Percentiles rank a stretch among this genome's conserved stretches.
phyloP scores from a whole-genome alignment of 1,140 invertebrate species.

The Drosophila mojavensis region DNA sequence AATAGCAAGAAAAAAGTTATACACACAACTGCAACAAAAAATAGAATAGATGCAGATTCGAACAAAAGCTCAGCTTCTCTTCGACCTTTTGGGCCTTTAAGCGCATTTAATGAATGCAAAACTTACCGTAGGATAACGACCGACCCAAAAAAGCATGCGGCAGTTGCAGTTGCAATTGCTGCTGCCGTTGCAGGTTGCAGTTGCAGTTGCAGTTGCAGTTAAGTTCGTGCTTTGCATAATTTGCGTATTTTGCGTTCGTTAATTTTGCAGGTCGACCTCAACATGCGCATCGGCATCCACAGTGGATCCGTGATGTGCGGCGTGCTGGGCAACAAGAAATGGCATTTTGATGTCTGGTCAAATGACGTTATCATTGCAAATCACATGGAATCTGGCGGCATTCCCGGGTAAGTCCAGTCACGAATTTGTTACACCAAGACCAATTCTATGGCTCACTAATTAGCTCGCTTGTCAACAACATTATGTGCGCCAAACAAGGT shows the following conservation, averaged over 20 bases:
- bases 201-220: slow-evolving; percentile 13
- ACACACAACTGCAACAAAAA: slow-evolving; percentile 18
- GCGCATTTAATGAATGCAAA: slow-evolving; percentile 31
- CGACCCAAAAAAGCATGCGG: slow-evolving; percentile 34
- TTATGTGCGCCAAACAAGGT: slow-evolving; percentile 1
- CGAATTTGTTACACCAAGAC: slow-evolving; percentile 19
- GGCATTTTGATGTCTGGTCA: slow-evolving; percentile 99
- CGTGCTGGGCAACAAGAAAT: slow-evolving; percentile 95
- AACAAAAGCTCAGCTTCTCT: slow-evolving; percentile 6
- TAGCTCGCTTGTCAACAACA: slow-evolving; percentile 16
- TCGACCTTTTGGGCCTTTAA: slow-evolving; percentile 35
- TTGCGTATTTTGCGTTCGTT: slow-evolving; percentile 25
- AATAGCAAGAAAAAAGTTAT: slow-evolving; percentile 21
- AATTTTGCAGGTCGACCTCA: slow-evolving; percentile 90
- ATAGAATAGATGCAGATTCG: slow-evolving; percentile 50
- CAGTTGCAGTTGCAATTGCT: slow-evolving; percentile 8
- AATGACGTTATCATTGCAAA: slow-evolving; percentile 99
- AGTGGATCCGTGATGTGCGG: slow-evolving; percentile 97
- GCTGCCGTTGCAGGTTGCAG: background rate
- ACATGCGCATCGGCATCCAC: slow-evolving; percentile 98
- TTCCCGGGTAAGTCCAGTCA: slow-evolving; percentile 90
- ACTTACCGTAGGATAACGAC: slow-evolving; percentile 50
- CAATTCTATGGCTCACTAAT: background rate
- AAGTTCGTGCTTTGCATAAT: slow-evolving; percentile 48
- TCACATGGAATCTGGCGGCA: slow-evolving; percentile 97